Evolutionary conservation across 2,797 vertebrate species (phyloP).

Genomic region (Ispidina lecontei): DNA sequence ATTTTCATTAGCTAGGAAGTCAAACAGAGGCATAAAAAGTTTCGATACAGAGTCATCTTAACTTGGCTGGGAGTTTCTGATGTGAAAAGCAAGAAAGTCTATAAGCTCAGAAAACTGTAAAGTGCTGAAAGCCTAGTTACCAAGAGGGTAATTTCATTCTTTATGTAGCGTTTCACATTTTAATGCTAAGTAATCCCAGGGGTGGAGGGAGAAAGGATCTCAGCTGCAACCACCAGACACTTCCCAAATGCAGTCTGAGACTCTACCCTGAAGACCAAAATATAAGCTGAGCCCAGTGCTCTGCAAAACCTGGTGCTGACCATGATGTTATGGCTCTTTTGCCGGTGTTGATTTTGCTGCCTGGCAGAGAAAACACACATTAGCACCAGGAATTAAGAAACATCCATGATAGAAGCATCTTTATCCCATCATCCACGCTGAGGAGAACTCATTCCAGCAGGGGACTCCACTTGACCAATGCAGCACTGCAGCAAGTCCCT

Average conservation of each 20-base stretch:
- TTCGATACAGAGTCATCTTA: conserved; percentile 17
- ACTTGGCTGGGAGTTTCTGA: conserved; percentile 40
- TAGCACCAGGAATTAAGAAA: background rate
- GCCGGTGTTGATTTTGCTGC: background rate
- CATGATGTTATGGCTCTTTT: background rate
- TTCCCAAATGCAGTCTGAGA: background rate
- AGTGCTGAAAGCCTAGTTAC: background rate
- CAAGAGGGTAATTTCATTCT: conserved; percentile 34
- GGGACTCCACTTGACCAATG: conserved; percentile 43
- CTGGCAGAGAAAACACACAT: background rate
- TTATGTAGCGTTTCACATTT: conserved; percentile 41
- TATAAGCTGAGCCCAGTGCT: background rate
- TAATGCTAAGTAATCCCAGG: background rate
- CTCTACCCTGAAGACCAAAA: background rate
- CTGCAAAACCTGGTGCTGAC: background rate
- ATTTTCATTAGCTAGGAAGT: conserved; percentile 40
- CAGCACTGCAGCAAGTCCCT: background rate
- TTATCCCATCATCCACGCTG: background rate
- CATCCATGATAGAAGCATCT: background rate
- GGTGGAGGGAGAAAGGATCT: background rate
- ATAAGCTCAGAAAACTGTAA: conserved; percentile 4
- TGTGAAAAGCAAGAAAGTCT: conserved; percentile 9
- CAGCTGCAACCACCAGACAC: background rate
- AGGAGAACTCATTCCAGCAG: conserved; percentile 14
- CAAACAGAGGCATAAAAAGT: conserved; percentile 28